Conservation (phyloP, 2,797 vertebrate species). For the Megaceryle alcyon region DNA sequence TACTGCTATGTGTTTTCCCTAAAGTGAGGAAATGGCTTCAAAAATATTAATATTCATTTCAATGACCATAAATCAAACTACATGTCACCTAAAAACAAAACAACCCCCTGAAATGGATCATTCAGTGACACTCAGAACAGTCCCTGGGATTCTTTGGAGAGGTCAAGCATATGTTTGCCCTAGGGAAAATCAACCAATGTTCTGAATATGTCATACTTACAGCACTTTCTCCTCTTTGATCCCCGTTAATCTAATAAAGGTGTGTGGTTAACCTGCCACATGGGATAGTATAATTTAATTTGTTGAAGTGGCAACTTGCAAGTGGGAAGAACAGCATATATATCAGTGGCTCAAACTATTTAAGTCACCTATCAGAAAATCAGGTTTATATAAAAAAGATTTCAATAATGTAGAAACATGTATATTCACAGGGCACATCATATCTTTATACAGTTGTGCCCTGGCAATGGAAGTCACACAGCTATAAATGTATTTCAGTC, state of each 20-base stretch:
- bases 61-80: background rate
- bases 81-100: background rate
- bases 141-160: background rate
- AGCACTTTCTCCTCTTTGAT: background rate
- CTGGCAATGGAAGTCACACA: background rate
- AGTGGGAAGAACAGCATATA: background rate
- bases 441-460: background rate
- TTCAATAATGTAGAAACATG: fast-evolving
- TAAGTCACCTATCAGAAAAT: background rate
- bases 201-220: background rate
- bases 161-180: background rate
- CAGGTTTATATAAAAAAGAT: background rate
- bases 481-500: background rate
- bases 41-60: background rate
- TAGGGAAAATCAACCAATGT: background rate
- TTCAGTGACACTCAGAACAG: background rate
- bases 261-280: background rate
- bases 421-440: background rate
- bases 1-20: background rate
- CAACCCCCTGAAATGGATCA: background rate
- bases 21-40: background rate
- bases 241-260: background rate
- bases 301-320: background rate
- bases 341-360: background rate
- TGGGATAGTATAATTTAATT: background rate